Conservation (phyloP, 2,888 invertebrate species). For the Coelopa pilipes region DNA sequence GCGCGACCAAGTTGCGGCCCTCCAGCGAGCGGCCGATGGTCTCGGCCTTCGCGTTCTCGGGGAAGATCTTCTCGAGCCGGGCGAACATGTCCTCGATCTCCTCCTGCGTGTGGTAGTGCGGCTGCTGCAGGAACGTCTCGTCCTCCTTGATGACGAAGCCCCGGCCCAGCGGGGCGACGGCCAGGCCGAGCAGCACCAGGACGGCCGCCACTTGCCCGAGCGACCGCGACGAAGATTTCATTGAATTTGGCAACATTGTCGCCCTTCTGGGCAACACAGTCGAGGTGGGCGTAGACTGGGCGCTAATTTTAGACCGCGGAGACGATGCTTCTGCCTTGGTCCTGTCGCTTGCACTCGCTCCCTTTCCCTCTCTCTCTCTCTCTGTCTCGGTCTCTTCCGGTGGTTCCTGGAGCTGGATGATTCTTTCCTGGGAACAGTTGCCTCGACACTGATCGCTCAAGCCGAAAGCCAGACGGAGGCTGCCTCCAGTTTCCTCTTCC, state of each 20-base stretch:
- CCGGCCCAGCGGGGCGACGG: slow-evolving; percentile 38
- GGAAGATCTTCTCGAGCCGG: slow-evolving; percentile 73
- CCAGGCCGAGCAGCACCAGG: slow-evolving; percentile 22
- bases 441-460: background rate
- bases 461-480: background rate
- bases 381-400: too few species aligned
- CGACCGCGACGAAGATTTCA: too few species aligned
- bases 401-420: background rate
- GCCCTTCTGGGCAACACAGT: too few species aligned
- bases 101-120: slow-evolving; percentile 77
- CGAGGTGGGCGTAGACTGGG: slow-evolving; percentile 32
- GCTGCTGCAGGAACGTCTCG: slow-evolving; percentile 71
- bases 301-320: slow-evolving; percentile 34
- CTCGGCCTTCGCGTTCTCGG: slow-evolving; percentile 76
- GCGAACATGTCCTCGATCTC: slow-evolving; percentile 75
- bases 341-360: too few species aligned
- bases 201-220: background rate
- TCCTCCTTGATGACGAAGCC: slow-evolving; percentile 61
- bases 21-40: slow-evolving; percentile 87
- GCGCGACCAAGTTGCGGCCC: slow-evolving; percentile 78
- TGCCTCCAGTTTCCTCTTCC: background rate
- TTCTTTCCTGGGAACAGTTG: background rate
- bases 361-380: too few species aligned
- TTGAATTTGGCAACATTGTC: background rate
- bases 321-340: background rate